Evolutionary conservation across 2,113 vertebrate genomes (phyloP).

Genomic region (Heterotilapia buettikoferi): DNA sequence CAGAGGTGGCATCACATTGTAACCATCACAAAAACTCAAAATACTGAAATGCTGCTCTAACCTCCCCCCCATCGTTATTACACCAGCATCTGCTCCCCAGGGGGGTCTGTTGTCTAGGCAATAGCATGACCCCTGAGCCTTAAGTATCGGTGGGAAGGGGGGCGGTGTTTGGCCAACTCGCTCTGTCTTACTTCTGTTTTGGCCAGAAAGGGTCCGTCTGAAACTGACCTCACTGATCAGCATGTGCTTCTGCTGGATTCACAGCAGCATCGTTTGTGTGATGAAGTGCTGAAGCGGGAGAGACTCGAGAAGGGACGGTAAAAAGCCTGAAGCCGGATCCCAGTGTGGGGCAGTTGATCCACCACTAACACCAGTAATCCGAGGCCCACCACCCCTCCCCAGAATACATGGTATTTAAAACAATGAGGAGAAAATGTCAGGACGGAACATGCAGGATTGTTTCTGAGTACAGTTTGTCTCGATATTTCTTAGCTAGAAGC

Average conservation of each 20-base stretch:
- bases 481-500: neutral
- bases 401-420: slow-evolving; percentile 26
- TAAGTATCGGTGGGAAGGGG: neutral
- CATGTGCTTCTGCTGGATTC: neutral
- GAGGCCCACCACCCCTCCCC: neutral
- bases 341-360: slow-evolving; percentile 32
- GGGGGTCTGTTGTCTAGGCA: slow-evolving; percentile 1
- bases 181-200: neutral
- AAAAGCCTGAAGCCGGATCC: slow-evolving; percentile 16
- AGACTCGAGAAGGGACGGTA: neutral
- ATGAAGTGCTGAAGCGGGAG: neutral
- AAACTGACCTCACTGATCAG: neutral
- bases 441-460: neutral
- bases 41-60: neutral
- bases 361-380: slow-evolving; percentile 39
- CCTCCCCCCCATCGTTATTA: neutral
- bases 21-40: neutral
- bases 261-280: neutral
- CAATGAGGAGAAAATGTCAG: neutral
- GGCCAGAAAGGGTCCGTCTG: neutral
- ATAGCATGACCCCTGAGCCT: slow-evolving; percentile 5
- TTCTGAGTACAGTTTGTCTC: neutral
- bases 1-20: slow-evolving; percentile 12
- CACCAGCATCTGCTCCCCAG: slow-evolving; percentile 8
- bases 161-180: neutral